Conservation (phyloP, 2,888 invertebrate genomes). For the Catonia carolina region DNA sequence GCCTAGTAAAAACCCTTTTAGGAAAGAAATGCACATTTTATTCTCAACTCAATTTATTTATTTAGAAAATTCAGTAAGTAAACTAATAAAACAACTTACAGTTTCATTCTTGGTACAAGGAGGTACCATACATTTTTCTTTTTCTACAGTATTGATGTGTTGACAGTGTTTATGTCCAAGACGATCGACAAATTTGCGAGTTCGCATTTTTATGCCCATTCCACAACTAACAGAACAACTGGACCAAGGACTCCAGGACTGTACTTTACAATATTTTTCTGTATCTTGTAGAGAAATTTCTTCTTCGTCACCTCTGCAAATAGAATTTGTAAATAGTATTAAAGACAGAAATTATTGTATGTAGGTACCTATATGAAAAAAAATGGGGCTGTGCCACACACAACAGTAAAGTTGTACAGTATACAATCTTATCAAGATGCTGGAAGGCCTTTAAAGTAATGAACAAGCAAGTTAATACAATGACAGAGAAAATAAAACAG, state of each 20-base stretch:
- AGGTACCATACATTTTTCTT: slow-evolving; percentile 70
- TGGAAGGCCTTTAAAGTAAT: too few relatives aligned
- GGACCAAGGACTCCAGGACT: slow-evolving; percentile 73
- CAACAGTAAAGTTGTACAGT: too few relatives aligned
- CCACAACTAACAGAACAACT: slow-evolving; percentile 85
- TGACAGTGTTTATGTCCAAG: slow-evolving; percentile 76
- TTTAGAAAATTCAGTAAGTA: not conserved
- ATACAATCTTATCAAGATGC: too few relatives aligned
- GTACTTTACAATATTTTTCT: slow-evolving; percentile 54
- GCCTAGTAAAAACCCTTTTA: too few relatives aligned
- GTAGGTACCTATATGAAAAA: too few relatives aligned
- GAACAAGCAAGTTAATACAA: too few relatives aligned
- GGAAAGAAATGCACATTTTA: not conserved
- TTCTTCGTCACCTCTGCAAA: slow-evolving; percentile 38
- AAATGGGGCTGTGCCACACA: too few relatives aligned
- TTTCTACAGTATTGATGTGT: slow-evolving; percentile 68
- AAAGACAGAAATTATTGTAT: too few relatives aligned
- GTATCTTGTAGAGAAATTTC: slow-evolving; percentile 34
- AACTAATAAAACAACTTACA: slow-evolving; percentile 14
- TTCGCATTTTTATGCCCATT: slow-evolving; percentile 65
- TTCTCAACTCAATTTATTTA: not conserved
- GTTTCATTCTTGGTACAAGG: slow-evolving; percentile 46
- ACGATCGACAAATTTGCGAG: slow-evolving; percentile 65
- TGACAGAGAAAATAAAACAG: too few relatives aligned
- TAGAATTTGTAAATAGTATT: too few relatives aligned